Evolutionary conservation across 2,113 vertebrate genomes (phyloP).

Genomic region (Neodontobutis hainanensis): DNA sequence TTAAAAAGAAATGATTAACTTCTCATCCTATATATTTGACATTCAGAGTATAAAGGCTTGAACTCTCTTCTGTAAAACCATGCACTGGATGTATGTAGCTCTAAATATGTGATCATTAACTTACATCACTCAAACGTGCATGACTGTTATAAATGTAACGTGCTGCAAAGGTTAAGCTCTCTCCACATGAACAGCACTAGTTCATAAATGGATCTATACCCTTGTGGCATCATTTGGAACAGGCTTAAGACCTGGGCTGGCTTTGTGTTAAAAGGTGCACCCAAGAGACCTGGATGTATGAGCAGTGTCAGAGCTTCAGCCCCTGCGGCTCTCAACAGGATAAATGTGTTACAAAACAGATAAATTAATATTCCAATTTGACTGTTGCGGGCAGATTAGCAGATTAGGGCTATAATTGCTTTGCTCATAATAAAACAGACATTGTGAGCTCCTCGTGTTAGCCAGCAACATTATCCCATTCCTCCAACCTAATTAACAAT

Average conservation of each 20-base stretch:
- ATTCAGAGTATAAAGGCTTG: no score
- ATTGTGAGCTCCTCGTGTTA: constrained; percentile 16
- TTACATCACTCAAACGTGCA: neutral
- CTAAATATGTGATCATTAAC: no score
- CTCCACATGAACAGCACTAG: neutral
- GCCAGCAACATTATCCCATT: constrained; percentile 3
- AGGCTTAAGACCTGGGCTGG: neutral
- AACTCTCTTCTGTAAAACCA: no score
- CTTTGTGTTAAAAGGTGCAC: neutral
- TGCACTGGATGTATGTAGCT: no score
- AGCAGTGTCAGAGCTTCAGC: neutral
- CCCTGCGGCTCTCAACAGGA: constrained; percentile 19
- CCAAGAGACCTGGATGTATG: neutral
- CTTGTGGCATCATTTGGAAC: neutral
- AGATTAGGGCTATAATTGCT: constrained; percentile 57
- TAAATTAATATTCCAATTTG: constrained; percentile 40
- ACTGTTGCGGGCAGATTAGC: constrained; percentile 54
- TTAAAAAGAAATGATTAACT: no score
- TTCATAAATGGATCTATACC: neutral
- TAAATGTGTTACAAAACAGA: constrained; percentile 49
- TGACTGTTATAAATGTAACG: neutral
- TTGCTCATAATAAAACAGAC: constrained; percentile 21
- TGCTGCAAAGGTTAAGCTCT: neutral
- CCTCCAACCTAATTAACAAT: constrained; percentile 19
- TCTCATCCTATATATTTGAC: no score